Percentiles rank a stretch among this genome's conserved stretches.
Conservation (phyloP, 2,888 invertebrate genomes). For the Drosophila meridionalis region DNA sequence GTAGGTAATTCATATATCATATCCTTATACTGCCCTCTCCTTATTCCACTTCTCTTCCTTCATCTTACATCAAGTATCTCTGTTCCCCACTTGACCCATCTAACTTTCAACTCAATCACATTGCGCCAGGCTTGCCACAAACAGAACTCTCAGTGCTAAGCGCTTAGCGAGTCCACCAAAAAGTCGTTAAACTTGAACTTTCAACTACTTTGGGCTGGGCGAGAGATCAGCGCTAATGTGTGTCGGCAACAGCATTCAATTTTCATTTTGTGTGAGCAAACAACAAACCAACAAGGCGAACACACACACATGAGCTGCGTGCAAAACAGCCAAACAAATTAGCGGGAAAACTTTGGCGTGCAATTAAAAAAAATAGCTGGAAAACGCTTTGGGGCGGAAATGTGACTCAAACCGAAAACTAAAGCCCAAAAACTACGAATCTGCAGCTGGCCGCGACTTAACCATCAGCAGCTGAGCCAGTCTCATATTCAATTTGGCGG, state of each 20-base stretch:
- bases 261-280: slow-evolving; percentile 54
- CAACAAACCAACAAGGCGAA: slow-evolving; percentile 2
- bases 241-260: slow-evolving; percentile 54
- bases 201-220: slow-evolving; percentile 29
- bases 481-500: slow-evolving; percentile 75
- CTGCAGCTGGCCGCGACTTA: slow-evolving; percentile 25
- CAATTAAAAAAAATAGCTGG: slow-evolving; percentile 67
- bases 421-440: slow-evolving; percentile 10
- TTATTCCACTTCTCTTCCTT: neutral
- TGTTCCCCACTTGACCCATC: slow-evolving; percentile 4
- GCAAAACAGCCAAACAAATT: slow-evolving; percentile 70
- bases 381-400: slow-evolving; percentile 27
- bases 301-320: neutral
- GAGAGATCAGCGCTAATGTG: slow-evolving; percentile 56
- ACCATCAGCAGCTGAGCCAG: slow-evolving; percentile 24
- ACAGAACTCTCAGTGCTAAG: slow-evolving; percentile 9
- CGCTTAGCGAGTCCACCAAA: slow-evolving; percentile 35
- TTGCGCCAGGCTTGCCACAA: slow-evolving; percentile 15
- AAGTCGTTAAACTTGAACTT: slow-evolving; percentile 56
- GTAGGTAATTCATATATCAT: neutral
- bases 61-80: neutral
- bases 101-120: slow-evolving; percentile 24
- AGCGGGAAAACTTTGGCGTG: slow-evolving; percentile 66
- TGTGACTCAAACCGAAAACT: slow-evolving; percentile 16
- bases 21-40: neutral